A percentile compares a stretch with the other conserved stretches of the same genome.
phyloP scores from a whole-genome alignment of 1,140 invertebrate species.

The Leguminivora glycinivorella region DNA sequence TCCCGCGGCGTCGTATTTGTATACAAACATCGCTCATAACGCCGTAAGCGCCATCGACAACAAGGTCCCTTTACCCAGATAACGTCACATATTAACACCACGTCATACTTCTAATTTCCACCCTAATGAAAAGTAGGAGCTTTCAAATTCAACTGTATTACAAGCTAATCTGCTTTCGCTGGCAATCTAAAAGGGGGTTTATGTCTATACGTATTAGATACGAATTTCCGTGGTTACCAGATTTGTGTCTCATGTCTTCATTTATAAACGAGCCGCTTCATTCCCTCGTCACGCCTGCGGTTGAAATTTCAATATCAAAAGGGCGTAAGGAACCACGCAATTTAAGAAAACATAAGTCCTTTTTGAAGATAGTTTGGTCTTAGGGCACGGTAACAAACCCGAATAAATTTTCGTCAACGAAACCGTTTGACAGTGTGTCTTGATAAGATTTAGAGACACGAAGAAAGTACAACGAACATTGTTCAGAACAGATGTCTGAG shows the following conservation, averaged over 20 bases:
- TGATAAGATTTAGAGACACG: slow-evolving; percentile 9
- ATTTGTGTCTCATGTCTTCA: slow-evolving; percentile 17
- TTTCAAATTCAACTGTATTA: not conserved
- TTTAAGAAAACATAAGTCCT: not conserved
- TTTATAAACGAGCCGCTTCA: not conserved
- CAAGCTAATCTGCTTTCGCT: not conserved
- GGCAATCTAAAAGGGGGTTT: not conserved
- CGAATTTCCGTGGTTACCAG: not conserved
- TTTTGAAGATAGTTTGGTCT: not conserved
- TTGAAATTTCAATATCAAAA: not conserved
- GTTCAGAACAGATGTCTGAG: not conserved
- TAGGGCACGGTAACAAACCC: slow-evolving; percentile 13
- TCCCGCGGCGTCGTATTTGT: too few relatives aligned
- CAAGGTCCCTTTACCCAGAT: too few relatives aligned
- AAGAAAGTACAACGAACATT: not conserved
- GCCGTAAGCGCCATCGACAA: too few relatives aligned
- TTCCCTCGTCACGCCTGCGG: slow-evolving; percentile 19
- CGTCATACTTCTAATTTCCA: not conserved
- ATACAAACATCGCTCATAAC: too few relatives aligned
- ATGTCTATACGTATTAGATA: not conserved
- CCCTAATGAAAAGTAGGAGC: not conserved
- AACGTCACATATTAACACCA: too few relatives aligned
- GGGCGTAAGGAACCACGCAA: not conserved
- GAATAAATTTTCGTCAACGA: slow-evolving; percentile 22
- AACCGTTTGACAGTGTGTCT: slow-evolving; percentile 24